Base-by-base conservation (phyloP, 2,797 vertebrate genomes). In the Hybognathus amarus region DNA sequence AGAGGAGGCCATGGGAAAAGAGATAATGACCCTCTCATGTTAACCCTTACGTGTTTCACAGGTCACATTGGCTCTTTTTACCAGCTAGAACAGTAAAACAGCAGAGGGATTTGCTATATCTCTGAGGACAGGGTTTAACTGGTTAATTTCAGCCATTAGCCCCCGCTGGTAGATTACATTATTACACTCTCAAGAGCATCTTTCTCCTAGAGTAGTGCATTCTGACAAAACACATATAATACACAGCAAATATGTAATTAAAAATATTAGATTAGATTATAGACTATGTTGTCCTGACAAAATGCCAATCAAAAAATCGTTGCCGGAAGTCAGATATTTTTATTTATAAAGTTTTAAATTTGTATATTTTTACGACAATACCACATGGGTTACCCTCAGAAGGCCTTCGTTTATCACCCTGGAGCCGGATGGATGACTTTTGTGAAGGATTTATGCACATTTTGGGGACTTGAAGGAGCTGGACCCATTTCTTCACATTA, bases 1-100 rank as follows among this genome's bases (percentile, higher is more conserved):
- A 82, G 38, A 75, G 42, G 61, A 73, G 27, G 30, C 61, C 33
- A 63, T 52, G 81, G 24, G 20, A 24, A n/a, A 38, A 80, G 73
- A 59, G 18, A 76, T 27, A 33, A 30, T 38, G 54, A 50, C 24
- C 30, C 52, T 81, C 50, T 80, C 81, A 77, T 13, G 74, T 73
- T 82, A 77, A 76, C 76, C 70, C 13, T 70, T 66, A 82, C 56
- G 59, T 47, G 33, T 66, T 30, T 40, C 11, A 33, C 8, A 2
- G 68, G 59, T 71, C 70, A 78, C 36, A 12, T 73, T 59, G 40
- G 17, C 24, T 12, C 18, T 38, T 20, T 40, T 24, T 47, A 42
- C 40, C 22, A 56, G 56, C 30, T 74, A 77, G 20, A 52, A 45
- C 10, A 12, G 42, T 42, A 42, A 11, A 42, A 42, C 40, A 42